These are phyloP conservation scores for Cabera pusaria DNA, from an alignment of 2,888 invertebrate genomes.

Conservation along the genomic window DNA sequence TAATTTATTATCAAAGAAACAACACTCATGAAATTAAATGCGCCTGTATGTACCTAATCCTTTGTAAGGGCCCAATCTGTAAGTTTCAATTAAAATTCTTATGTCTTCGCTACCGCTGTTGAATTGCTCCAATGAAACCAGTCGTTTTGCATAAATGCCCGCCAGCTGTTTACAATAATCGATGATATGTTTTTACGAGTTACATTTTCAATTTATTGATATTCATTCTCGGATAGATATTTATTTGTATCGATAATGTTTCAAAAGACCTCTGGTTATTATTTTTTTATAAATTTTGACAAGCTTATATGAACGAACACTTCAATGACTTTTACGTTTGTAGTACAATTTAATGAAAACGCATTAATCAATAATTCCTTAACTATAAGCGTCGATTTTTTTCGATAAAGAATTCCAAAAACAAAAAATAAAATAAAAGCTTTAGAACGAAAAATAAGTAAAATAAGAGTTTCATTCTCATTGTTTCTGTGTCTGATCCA, in stretches of 20 bases:
- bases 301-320: slow-evolving; percentile 53
- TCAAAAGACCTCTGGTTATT: slow-evolving; percentile 73
- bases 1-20: too few species aligned
- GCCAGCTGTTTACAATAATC: slow-evolving; percentile 81
- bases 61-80: slow-evolving; percentile 38
- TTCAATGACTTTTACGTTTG: slow-evolving; percentile 39
- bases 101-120: slow-evolving; percentile 71
- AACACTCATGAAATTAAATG: too few species aligned
- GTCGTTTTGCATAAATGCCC: slow-evolving; percentile 79
- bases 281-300: slow-evolving; percentile 43
- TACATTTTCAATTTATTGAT: slow-evolving; percentile 79
- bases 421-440: too few species aligned
- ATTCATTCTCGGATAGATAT: slow-evolving; percentile 72
- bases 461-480: slow-evolving; percentile 47
- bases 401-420: slow-evolving; percentile 4
- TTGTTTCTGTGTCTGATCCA: slow-evolving; percentile 60
- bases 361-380: slow-evolving; percentile 1
- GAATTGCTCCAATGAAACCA: slow-evolving; percentile 68
- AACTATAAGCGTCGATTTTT: too few species aligned
- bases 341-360: slow-evolving; percentile 1
- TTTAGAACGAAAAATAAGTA: too few species aligned
- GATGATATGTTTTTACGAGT: slow-evolving; percentile 80
- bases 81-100: slow-evolving; percentile 62
- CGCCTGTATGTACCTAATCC: not conserved
- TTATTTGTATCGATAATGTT: slow-evolving; percentile 76